Evolutionary conservation across 2,888 invertebrate species (phyloP).

Genomic region (Biston betularia): DNA sequence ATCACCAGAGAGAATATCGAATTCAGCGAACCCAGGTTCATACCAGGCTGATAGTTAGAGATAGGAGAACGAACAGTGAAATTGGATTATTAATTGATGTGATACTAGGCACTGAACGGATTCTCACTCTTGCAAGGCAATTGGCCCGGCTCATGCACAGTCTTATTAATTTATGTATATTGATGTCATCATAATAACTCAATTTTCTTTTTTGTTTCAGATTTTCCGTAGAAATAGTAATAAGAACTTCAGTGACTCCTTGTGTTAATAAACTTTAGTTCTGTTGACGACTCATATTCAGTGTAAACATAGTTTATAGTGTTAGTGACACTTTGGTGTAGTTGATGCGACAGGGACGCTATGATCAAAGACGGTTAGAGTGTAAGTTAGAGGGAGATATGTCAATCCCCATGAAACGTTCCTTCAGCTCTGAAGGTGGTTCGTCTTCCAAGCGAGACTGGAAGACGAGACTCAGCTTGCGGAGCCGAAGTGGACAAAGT

Average conservation of each 20-base stretch:
- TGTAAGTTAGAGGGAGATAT: slow-evolving; percentile 47
- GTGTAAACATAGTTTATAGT: slow-evolving; percentile 5
- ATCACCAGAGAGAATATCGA: no score
- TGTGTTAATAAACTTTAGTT: not conserved
- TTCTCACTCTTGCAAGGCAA: no score
- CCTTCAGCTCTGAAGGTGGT: slow-evolving; percentile 88
- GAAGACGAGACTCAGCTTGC: slow-evolving; percentile 90
- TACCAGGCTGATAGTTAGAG: no score
- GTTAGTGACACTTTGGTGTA: slow-evolving; percentile 27
- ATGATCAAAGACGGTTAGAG: slow-evolving; percentile 50
- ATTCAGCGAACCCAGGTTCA: no score
- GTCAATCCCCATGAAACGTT: slow-evolving; percentile 87
- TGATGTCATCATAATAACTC: not conserved
- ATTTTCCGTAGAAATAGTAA: slow-evolving; percentile 7
- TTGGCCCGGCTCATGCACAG: no score
- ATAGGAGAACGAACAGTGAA: no score
- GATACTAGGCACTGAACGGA: no score
- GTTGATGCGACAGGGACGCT: slow-evolving; percentile 60
- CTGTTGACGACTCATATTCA: not conserved
- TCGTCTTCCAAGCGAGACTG: slow-evolving; percentile 88
- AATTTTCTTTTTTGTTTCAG: slow-evolving; percentile 37
- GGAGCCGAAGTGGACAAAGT: slow-evolving; percentile 89
- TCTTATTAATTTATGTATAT: no score
- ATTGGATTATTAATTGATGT: no score
- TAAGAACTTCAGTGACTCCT: not conserved